Base-by-base conservation (phyloP, 2,797 vertebrate species). In the Buphagus erythrorhynchus region DNA sequence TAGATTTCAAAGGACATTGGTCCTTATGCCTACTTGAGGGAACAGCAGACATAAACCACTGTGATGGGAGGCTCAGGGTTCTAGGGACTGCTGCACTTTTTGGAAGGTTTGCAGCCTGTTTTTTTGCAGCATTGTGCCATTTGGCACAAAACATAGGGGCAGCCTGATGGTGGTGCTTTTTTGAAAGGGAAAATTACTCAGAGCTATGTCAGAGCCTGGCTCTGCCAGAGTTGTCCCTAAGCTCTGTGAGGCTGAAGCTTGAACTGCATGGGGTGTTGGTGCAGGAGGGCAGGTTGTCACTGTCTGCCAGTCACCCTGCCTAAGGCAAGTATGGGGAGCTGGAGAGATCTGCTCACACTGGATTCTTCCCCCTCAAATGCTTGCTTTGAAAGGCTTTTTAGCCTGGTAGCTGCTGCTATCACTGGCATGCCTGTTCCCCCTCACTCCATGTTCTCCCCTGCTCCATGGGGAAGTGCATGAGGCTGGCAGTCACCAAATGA, bases 401-500 rank as follows among this genome's bases (percentile, higher is more conserved):
- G 66, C 59, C 59, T 72, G 52, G 83, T 61, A 81, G 66, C 48
- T 63, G 36, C 40, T 78, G 71, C 42, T 36, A 26, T 62, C 5
- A 0, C 57, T 84, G 83, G 42, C 35, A 33, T 59, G 48, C 13
- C 22, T 13, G 6, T 66, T 28, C 2, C 14, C 19, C 13, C 3
- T 0, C 2, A 9, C 10, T 40, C 38, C 38, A 40, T 40, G 5
- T 40, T 40, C 38, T 14, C 4, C 13, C 4, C 12, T 3, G 29
- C 24, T 63, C 67, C 28, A 38, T 3, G 49, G 45, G 80, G 63
- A 75, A 86, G 57, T 7, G 5, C 22, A 20, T 2, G 8, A 43
- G 79, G 59, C 15, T 93, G 83, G 42, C 73, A 86, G 65, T 17
- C 57, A 69, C 61, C 59, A 73, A 65, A 84, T 40, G 61, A 83